Conservation (phyloP, 1,140 invertebrate genomes). For the Oreohelix idahoensis region DNA sequence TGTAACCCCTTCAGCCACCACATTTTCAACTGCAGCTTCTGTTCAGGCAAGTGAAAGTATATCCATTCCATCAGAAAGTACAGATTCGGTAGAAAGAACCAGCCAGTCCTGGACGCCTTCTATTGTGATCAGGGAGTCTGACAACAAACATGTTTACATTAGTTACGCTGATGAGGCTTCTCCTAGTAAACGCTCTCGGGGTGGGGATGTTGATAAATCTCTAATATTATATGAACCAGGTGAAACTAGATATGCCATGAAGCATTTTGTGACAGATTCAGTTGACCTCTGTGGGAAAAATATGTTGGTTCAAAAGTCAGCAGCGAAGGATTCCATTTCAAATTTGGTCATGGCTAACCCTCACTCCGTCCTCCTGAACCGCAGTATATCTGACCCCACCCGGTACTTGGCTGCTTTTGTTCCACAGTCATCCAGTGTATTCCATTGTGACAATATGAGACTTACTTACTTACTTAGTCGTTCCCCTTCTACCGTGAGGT, state of each 20-base stretch:
- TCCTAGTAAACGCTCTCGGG: neutral
- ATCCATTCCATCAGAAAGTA: slow-evolving; percentile 4
- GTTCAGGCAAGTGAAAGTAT: neutral
- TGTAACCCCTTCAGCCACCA: neutral
- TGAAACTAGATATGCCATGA: slow-evolving; percentile 31
- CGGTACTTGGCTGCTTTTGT: slow-evolving; percentile 25
- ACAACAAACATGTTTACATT: slow-evolving; percentile 45
- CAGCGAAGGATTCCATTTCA: neutral
- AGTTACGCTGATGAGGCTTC: neutral
- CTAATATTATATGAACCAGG: slow-evolving; percentile 12
- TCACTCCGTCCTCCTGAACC: neutral
- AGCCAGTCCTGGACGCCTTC: neutral
- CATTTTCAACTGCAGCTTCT: neutral
- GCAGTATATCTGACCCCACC: slow-evolving; percentile 9
- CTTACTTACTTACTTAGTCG: no score
- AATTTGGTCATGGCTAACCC: neutral
- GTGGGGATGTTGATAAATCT: neutral
- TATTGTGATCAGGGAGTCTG: slow-evolving; percentile 41
- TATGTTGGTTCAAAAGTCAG: neutral
- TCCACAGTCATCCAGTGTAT: neutral
- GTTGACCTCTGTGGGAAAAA: neutral
- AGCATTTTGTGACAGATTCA: slow-evolving; percentile 36
- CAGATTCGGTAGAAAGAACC: slow-evolving; percentile 23
- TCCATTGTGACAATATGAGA: neutral
- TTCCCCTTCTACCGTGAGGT: no score